phyloP scores from a whole-genome alignment of 2,113 vertebrate genomes.

The Cromileptes altivelis region DNA sequence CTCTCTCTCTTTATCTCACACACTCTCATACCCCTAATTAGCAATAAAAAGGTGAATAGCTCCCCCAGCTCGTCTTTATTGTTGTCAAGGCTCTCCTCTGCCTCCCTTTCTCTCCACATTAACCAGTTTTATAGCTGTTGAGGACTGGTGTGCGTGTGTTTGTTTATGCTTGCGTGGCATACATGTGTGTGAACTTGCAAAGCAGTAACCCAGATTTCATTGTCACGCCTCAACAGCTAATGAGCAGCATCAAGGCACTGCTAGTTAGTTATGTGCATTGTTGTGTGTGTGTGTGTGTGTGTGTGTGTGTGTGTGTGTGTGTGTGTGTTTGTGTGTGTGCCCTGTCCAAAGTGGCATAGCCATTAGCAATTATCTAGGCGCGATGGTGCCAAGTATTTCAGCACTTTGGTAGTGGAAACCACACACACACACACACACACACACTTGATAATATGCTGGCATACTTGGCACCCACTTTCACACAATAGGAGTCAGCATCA shows the following conservation, averaged over 20 bases:
- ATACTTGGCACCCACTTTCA: conserved; percentile 2
- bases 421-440: neutral
- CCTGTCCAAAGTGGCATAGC: neutral
- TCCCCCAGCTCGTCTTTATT: neutral
- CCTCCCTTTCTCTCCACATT: conserved; percentile 4
- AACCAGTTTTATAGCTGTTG: conserved; percentile 19
- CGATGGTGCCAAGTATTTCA: conserved; percentile 27
- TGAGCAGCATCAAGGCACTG: conserved; percentile 52
- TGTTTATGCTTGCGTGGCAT: conserved; percentile 26
- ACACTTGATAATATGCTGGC: neutral
- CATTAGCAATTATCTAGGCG: conserved; percentile 43
- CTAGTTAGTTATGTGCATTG: conserved; percentile 37
- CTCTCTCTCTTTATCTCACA: neutral
- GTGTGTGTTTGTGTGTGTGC: neutral
- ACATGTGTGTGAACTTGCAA: conserved; percentile 3
- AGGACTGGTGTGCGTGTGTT: conserved; percentile 1
- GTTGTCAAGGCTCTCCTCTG: neutral
- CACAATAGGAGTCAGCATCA: neutral
- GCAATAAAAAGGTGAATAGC: conserved; percentile 5
- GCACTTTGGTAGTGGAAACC: conserved; percentile 20
- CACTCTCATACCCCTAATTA: conserved; percentile 12
- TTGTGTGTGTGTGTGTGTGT: conserved; percentile 13
- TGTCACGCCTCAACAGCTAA: conserved; percentile 70
- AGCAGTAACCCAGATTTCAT: conserved; percentile 62
- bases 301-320: neutral